Conservation (phyloP, 2,113 vertebrate species). For the Vulpes lagopus region DNA sequence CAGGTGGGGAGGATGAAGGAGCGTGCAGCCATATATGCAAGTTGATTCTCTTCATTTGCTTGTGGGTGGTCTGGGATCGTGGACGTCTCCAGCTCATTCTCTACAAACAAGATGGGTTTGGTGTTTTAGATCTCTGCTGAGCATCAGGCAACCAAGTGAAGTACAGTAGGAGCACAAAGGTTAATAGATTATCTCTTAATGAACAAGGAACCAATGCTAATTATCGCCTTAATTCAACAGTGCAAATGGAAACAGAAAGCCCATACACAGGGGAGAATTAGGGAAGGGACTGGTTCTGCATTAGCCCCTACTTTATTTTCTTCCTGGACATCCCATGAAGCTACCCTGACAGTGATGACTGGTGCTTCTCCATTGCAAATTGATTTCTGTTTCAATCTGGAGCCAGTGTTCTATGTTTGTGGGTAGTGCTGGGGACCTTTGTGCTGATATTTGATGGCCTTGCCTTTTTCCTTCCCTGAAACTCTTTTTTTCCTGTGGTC, state of each 20-base stretch:
- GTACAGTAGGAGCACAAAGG: neutral
- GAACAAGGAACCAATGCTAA: neutral
- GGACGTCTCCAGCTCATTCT: neutral
- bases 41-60: neutral
- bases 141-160: neutral
- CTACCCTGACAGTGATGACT: neutral
- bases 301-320: neutral
- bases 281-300: neutral
- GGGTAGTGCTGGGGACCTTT: neutral
- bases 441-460: neutral
- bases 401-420: neutral
- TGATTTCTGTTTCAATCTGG: neutral
- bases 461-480: neutral
- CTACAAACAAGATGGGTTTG: neutral
- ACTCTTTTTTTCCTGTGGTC: neutral
- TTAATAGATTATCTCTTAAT: neutral
- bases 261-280: neutral
- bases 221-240: neutral
- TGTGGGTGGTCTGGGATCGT: neutral
- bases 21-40: fast-evolving
- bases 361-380: neutral
- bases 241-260: neutral
- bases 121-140: neutral
- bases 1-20: neutral
- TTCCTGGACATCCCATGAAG: neutral